Conservation (phyloP, 2,797 vertebrate genomes). For the Myripristis jacobus region DNA sequence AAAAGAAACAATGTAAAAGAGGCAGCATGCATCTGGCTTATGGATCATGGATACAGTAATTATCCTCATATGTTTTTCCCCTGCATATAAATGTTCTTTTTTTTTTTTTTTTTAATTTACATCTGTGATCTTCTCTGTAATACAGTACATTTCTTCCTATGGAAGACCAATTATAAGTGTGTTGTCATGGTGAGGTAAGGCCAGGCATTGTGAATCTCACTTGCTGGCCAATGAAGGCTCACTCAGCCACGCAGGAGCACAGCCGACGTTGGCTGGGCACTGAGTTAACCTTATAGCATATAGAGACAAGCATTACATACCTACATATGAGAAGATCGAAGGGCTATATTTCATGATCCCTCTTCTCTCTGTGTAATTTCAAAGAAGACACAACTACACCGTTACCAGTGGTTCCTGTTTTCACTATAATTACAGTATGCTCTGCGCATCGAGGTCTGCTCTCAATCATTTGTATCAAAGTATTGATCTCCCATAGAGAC, state of each 20-base stretch:
- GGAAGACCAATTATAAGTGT: constrained; percentile 75
- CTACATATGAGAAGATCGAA: constrained; percentile 42
- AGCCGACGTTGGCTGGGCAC: constrained; percentile 19
- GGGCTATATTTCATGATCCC: constrained; percentile 66
- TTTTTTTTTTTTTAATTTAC: constrained; percentile 13
- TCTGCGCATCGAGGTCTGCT: constrained; percentile 25
- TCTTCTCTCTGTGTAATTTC: constrained; percentile 26
- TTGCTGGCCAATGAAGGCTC: constrained; percentile 28
- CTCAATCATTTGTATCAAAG: constrained; percentile 25
- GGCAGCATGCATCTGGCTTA: constrained; percentile 39
- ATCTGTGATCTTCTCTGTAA: constrained; percentile 31
- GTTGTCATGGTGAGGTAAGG: constrained; percentile 38
- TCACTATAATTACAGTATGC: constrained; percentile 29
- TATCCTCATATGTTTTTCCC: constrained; percentile 45
- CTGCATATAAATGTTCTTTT: constrained; percentile 9
- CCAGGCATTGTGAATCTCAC: constrained; percentile 50
- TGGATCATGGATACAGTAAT: constrained; percentile 21
- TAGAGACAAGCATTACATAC: constrained; percentile 30
- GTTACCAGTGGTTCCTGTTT: background rate
- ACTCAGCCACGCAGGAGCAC: constrained; percentile 26
- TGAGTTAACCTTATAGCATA: constrained; percentile 19
- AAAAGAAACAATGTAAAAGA: background rate
- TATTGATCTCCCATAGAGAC: background rate
- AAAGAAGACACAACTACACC: constrained; percentile 15
- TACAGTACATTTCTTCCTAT: constrained; percentile 81